phyloP scores from a whole-genome alignment of 1,140 invertebrate genomes.

The Gryon sp. region DNA sequence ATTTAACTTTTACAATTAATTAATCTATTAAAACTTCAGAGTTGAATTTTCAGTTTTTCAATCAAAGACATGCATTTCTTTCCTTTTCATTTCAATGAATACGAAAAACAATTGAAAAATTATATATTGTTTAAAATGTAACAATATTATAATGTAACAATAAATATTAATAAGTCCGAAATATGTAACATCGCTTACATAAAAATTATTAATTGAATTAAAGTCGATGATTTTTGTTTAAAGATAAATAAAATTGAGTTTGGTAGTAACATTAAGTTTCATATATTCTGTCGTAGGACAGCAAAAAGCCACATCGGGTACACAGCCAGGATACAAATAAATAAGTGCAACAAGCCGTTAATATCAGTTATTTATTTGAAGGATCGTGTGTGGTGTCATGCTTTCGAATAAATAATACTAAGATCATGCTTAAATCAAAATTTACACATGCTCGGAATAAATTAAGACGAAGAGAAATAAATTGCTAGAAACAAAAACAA shows the following conservation, averaged over 20 bases:
- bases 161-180: too few species aligned
- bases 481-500: constrained; percentile 51
- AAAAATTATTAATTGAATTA: too few species aligned
- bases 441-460: constrained; percentile 72
- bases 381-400: constrained; percentile 74
- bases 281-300: constrained; percentile 43
- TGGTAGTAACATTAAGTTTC: neutral
- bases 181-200: too few species aligned
- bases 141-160: too few species aligned
- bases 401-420: constrained; percentile 72
- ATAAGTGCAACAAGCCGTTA: constrained; percentile 77
- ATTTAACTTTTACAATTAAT: too few species aligned
- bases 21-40: too few species aligned
- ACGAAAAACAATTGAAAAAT: too few species aligned
- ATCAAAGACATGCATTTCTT: constrained; percentile 2
- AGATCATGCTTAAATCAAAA: constrained; percentile 69
- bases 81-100: neutral
- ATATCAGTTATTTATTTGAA: constrained; percentile 78
- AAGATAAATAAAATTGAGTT: too few species aligned
- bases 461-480: constrained; percentile 62
- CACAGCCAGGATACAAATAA: constrained; percentile 75
- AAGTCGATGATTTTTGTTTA: too few species aligned
- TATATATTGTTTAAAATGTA: too few species aligned
- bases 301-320: constrained; percentile 69
- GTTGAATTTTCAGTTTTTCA: constrained; percentile 4